Evolutionary conservation across 2,888 invertebrate genomes (phyloP), one percentile per base, ranked within the genome.

Genomic region (Eupeodes latifasciatus): DNA sequence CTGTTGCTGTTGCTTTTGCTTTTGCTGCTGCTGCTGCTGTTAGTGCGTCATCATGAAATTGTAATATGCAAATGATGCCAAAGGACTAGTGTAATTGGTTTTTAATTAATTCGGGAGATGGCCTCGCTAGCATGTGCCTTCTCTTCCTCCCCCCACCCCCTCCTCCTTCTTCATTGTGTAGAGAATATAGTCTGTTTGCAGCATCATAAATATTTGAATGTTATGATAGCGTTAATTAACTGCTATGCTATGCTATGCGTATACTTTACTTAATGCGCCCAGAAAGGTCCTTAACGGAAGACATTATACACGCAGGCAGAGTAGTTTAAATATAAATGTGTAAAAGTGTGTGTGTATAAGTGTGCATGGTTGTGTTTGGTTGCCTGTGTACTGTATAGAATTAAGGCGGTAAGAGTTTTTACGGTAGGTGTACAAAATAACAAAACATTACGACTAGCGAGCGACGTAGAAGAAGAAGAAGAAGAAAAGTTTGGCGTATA

Each of bases 151-250:
- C 2, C 7, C 16, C 64, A 53, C 14, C 19, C n/a, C 16, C 16
- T 16, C n/a, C 16, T 6, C 27, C 19, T 67, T 12, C 40, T 47
- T 36, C n/a, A 49, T 47, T 49, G 44, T 55, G 49, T 53, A 40
- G 61, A 78, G 57, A 75, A 61, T 47, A 59, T 36, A 47, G 44
- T 77, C 75, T 51, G 44, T 71, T 75, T 66, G 80, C 55, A 71
- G 71, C 66, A 62, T 84, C 87, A 84, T 87, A 87, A 84, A 87
- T 87, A 87, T 83, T 87, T 84, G 77, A 87, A 77, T 87, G 83
- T 87, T 84, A 87, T 84, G 87, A 84, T 84, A 80, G 87, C 83
- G 87, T 87, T 87, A 87, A 87, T 87, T 87, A 87, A 87, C 87
- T 87, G 87, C 80, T 84, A 87, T 77, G 87, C 80, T 84, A 87